Conservation (phyloP, 2,113 vertebrate genomes). For the Mionectes macconnelli region DNA sequence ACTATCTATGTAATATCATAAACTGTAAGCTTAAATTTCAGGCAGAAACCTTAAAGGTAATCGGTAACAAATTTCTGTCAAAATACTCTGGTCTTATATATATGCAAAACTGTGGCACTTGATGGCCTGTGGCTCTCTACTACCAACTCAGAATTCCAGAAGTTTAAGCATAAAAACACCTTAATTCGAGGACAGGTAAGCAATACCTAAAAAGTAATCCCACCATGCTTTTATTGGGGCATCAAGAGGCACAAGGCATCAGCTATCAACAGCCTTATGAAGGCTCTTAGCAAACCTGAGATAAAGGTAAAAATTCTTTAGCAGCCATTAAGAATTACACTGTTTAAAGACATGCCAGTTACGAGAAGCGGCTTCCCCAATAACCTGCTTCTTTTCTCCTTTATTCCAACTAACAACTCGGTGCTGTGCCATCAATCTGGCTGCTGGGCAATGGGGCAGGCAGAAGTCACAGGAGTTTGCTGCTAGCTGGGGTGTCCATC, state of each 20-base stretch:
- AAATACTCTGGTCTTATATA: background rate
- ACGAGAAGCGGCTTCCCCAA: background rate
- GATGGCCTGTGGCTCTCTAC: background rate
- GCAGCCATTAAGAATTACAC: background rate
- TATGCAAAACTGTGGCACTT: background rate
- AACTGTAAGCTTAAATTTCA: background rate
- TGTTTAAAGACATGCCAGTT: background rate
- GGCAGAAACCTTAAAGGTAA: background rate
- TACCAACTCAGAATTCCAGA: background rate
- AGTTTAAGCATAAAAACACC: no score
- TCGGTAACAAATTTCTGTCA: background rate
- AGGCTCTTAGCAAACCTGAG: background rate
- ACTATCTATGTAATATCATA: background rate
- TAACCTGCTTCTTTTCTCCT: background rate
- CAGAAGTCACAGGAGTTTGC: background rate
- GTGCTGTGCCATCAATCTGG: background rate
- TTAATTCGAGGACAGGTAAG: background rate
- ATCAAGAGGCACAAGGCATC: background rate
- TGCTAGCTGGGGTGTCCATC: background rate
- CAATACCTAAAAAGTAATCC: background rate
- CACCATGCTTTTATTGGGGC: background rate
- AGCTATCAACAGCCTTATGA: no score
- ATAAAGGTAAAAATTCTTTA: background rate
- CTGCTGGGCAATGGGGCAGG: fast-evolving
- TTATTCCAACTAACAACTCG: fast-evolving